phyloP scores from a whole-genome alignment of 2,113 vertebrate species.

The Apaloderma vittatum region DNA sequence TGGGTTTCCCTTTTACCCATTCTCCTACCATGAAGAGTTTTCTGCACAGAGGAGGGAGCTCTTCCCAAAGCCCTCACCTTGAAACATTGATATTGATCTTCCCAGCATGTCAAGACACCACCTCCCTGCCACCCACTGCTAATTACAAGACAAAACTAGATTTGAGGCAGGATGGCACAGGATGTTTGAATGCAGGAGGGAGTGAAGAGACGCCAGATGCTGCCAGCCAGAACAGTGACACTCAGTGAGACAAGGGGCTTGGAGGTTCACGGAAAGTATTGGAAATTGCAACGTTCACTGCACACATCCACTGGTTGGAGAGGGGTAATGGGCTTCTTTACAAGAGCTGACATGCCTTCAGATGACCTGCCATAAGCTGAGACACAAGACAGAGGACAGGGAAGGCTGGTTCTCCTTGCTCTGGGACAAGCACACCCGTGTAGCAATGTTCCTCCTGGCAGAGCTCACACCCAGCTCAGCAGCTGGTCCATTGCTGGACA shows the following conservation, averaged over 20 bases:
- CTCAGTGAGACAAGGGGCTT: background rate
- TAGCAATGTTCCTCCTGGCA: background rate
- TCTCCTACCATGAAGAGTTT: background rate
- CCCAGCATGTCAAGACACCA: background rate
- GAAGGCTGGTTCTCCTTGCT: background rate
- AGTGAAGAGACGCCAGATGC: background rate
- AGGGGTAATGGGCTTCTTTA: background rate
- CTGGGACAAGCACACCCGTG: background rate
- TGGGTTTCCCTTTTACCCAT: background rate
- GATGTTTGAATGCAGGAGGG: background rate
- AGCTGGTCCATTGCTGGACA: background rate
- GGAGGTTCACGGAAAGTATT: background rate
- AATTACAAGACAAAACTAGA: background rate
- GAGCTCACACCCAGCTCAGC: background rate
- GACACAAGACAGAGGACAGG: background rate
- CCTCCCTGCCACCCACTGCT: background rate
- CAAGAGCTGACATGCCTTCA: background rate
- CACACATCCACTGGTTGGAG: background rate
- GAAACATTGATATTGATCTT: background rate
- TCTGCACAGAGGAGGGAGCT: background rate
- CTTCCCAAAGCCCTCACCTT: background rate
- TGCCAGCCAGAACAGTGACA: background rate
- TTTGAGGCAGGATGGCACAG: background rate
- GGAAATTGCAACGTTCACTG: background rate
- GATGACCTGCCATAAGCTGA: background rate